phyloP scores from a whole-genome alignment of 2,888 invertebrate species.

The Kuschelorhynchus macadamiae region DNA sequence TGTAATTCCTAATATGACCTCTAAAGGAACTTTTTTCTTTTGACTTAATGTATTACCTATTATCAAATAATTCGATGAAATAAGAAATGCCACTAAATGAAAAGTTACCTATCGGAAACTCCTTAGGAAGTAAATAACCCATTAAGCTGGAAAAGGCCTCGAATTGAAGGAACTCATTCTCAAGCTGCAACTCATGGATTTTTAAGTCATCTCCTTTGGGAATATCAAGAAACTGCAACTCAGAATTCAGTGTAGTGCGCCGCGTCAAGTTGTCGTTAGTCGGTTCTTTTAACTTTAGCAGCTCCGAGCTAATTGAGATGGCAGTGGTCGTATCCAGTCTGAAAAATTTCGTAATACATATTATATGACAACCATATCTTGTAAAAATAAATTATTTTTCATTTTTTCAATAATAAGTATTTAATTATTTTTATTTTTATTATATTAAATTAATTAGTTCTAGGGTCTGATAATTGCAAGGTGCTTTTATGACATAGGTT shows the following conservation, averaged over 20 bases:
- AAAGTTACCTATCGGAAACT: conserved; percentile 75
- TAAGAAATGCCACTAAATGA: no score
- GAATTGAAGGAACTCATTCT: conserved; percentile 76
- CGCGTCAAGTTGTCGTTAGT: conserved; percentile 49
- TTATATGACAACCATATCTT: no score
- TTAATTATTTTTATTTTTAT: no score
- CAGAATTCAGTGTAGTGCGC: conserved; percentile 48
- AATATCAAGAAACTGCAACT: conserved; percentile 62
- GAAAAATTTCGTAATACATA: conserved; percentile 8
- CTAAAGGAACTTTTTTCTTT: no score
- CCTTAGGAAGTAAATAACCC: conserved; percentile 75
- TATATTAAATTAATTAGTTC: no score
- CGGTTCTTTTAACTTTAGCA: conserved; percentile 52
- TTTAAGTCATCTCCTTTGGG: conserved; percentile 66
- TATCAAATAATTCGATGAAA: no score
- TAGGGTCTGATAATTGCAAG: no score
- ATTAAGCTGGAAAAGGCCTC: conserved; percentile 76
- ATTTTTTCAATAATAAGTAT: no score
- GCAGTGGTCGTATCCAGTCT: conserved; percentile 30
- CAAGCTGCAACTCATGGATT: conserved; percentile 71
- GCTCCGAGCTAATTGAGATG: conserved; percentile 45
- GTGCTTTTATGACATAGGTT: no score
- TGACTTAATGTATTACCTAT: no score
- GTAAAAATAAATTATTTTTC: neutral
- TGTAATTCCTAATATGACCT: no score